Percentiles rank a stretch among this genome's conserved stretches.
phyloP scores from a whole-genome alignment of 2,797 vertebrate species.

The Antrozous pallidus region DNA sequence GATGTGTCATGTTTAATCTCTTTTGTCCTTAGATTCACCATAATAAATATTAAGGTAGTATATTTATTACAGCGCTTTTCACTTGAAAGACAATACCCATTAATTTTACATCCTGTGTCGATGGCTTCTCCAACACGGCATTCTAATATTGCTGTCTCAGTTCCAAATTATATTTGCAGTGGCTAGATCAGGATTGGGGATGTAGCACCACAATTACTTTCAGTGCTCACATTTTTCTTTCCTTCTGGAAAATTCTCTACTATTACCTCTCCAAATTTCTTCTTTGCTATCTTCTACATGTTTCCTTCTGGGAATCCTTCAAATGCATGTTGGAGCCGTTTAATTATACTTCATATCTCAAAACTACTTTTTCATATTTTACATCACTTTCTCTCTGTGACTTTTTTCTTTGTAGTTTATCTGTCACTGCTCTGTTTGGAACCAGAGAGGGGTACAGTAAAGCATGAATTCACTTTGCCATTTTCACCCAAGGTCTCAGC shows the following conservation, averaged over 20 bases:
- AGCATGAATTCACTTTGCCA: background rate
- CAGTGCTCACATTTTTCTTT: background rate
- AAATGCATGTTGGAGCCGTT: background rate
- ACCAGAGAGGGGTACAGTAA: background rate
- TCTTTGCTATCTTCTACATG: background rate
- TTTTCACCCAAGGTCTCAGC: background rate
- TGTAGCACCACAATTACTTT: background rate
- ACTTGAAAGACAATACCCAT: conserved; percentile 60
- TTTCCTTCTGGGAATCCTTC: background rate
- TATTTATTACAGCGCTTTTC: conserved; percentile 67
- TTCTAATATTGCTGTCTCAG: conserved; percentile 33
- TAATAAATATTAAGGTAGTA: conserved; percentile 66
- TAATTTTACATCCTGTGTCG: conserved; percentile 51
- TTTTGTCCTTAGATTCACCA: conserved; percentile 60
- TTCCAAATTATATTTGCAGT: conserved; percentile 31
- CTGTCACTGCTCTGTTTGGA: background rate
- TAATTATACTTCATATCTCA: background rate
- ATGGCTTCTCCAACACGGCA: background rate
- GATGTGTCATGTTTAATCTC: conserved; percentile 62
- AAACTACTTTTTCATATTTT: background rate
- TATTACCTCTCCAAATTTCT: background rate
- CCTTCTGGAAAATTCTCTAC: conserved; percentile 6
- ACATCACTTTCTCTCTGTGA: background rate
- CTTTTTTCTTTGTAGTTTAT: background rate
- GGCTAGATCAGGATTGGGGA: background rate